Base-by-base conservation (phyloP, 2,113 vertebrate genomes). In the Dicentrarchus labrax region DNA sequence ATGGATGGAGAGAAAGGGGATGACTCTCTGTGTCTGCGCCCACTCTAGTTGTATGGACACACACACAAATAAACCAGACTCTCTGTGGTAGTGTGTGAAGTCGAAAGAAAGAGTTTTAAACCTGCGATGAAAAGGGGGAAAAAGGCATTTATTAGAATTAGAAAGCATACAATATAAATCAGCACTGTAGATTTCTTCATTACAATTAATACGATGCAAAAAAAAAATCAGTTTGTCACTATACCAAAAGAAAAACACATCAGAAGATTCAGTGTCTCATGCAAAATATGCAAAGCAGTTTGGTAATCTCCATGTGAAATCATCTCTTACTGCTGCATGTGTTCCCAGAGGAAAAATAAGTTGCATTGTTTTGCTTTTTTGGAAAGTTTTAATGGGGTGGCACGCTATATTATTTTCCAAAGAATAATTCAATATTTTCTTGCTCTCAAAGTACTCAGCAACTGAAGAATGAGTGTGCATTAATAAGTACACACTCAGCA, bases 1-100 rank as follows among this genome's bases (percentile, higher is more conserved):
- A 76, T 86, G 90, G 86, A 96, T 88, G 50, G 86, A 90, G 53
- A 96, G 65, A 19, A 81, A 84, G 53, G 87, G 50, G 59, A 62
- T 24, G 24, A 93, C 30, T 53, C 36, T 78, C 8, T 83, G 82
- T 3, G 51, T 53, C 11, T 47, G 54, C 30, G 81, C 30, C 78
- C 84, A 77, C 76, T 93, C 75, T 0, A 96, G 65, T n/a, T 85
- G 78, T n/a, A 96, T 10, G 39, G 92, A 95, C 45, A 95, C 91
- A 16, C 92, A 93, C 71, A 95, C 70, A 75, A 95, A 93, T 38
- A 96, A 86, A 39, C 76, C 86, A 1, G 94, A 95, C 81, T 94
- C 92, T 72, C 81, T 91, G 82, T 96, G 94, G 86, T 94, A 93
- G 76, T 95, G 96, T 19, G 95, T 95, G 76, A 96, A 96, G 87